phyloP scores from a whole-genome alignment of 2,888 invertebrate species.

The Cremastinae sp. region DNA sequence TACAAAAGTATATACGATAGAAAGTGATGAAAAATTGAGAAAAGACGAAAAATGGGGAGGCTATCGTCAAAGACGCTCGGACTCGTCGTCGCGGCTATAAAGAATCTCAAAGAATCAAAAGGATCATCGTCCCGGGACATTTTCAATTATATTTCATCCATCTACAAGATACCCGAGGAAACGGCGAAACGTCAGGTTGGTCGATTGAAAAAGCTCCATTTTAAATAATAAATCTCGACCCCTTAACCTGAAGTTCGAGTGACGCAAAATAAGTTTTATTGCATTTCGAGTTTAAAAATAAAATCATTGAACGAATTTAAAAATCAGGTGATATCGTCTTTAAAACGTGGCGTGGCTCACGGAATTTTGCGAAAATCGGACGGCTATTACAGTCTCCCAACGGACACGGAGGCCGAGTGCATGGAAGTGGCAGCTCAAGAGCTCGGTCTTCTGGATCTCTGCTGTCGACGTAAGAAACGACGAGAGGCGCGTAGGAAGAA shows the following conservation, averaged over 20 bases:
- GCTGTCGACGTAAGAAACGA: conserved; percentile 61
- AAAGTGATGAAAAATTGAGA: conserved; percentile 20
- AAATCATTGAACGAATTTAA: background rate
- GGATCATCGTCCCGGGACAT: conserved; percentile 70
- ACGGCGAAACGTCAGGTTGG: conserved; percentile 70
- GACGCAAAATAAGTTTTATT: background rate
- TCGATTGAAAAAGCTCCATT: background rate
- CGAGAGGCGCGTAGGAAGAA: conserved; percentile 51
- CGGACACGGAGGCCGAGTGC: conserved; percentile 59
- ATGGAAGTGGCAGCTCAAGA: conserved; percentile 69
- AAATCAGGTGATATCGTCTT: conserved; percentile 68
- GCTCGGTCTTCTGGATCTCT: conserved; percentile 66
- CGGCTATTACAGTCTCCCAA: conserved; percentile 66
- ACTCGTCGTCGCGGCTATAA: conserved; percentile 69
- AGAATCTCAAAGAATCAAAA: conserved; percentile 66
- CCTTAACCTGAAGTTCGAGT: conserved; percentile 11
- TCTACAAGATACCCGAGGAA: conserved; percentile 62
- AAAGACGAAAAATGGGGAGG: conserved; percentile 59
- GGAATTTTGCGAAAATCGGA: conserved; percentile 68
- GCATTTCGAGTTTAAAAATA: conserved; percentile 2
- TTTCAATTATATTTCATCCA: conserved; percentile 66
- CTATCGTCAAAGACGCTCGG: conserved; percentile 61
- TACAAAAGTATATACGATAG: conserved; percentile 14
- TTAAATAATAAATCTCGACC: no score
- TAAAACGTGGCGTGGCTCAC: conserved; percentile 70